Conservation (phyloP, 92 coral and sea anemone genomes). For the Blastomussa wellsi region DNA sequence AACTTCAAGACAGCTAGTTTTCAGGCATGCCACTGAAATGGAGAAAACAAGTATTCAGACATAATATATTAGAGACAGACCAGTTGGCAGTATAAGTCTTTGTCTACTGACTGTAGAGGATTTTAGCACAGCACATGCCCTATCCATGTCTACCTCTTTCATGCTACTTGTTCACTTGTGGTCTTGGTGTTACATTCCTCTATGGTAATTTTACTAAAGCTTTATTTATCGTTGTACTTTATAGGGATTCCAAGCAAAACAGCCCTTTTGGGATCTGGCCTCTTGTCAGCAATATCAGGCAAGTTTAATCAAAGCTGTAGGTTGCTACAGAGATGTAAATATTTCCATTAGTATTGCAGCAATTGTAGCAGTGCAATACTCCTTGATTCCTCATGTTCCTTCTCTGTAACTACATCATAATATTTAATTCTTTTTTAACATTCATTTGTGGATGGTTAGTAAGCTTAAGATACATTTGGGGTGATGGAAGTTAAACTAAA, state of each 20-base stretch:
- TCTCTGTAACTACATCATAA: too few species aligned
- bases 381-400: too few species aligned
- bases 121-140: not conserved
- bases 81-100: too few species aligned
- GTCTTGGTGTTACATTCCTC: not conserved
- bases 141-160: not conserved
- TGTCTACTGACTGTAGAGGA: not conserved
- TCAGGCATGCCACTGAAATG: too few species aligned
- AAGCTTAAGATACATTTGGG: too few species aligned
- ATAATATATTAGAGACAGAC: not conserved
- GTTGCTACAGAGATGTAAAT: not conserved
- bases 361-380: too few species aligned
- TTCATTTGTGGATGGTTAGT: too few species aligned
- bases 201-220: not conserved
- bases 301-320: not conserved
- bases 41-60: too few species aligned
- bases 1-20: too few species aligned
- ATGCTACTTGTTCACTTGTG: too few species aligned
- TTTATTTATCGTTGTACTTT: not conserved
- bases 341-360: too few species aligned
- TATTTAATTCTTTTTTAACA: too few species aligned
- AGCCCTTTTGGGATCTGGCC: conserved; percentile 81
- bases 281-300: conserved; percentile 89
- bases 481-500: not conserved
- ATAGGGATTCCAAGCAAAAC: conserved; percentile 87